Percentiles rank a stretch among this genome's conserved stretches.
Evolutionary conservation across 2,888 invertebrate species (phyloP).

Genomic region (Drosophila cognata): DNA sequence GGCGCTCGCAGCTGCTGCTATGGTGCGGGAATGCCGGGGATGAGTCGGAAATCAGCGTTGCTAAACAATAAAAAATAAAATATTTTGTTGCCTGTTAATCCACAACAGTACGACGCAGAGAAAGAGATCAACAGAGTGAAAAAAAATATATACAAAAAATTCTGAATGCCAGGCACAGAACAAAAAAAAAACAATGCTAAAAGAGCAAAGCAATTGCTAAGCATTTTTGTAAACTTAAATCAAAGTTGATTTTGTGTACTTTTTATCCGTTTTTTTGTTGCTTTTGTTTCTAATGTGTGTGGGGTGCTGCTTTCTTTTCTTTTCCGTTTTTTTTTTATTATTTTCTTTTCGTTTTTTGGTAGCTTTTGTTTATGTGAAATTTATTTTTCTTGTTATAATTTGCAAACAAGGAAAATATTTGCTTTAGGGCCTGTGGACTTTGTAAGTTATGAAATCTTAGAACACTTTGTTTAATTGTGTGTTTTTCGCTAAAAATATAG

Average conservation of each 20-base stretch:
- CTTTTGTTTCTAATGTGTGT: constrained; percentile 58
- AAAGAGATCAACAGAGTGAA: constrained; percentile 53
- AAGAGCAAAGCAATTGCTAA: constrained; percentile 77
- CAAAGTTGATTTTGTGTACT: constrained; percentile 76
- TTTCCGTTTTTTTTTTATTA: constrained; percentile 16
- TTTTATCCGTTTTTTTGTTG: constrained; percentile 36
- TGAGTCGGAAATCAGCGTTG: constrained; percentile 72
- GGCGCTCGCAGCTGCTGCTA: constrained; percentile 10
- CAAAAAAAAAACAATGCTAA: constrained; percentile 61
- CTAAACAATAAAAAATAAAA: constrained; percentile 76
- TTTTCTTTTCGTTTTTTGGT: constrained; percentile 16
- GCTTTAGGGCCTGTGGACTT: constrained; percentile 5
- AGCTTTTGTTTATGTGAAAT: constrained; percentile 59
- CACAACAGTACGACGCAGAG: constrained; percentile 52
- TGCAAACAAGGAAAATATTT: constrained; percentile 42
- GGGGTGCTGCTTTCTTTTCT: constrained; percentile 38
- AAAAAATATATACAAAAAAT: constrained; percentile 20
- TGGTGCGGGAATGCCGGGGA: background rate
- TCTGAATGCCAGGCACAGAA: constrained; percentile 38
- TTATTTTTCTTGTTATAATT: constrained; percentile 70
- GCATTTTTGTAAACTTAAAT: constrained; percentile 81
- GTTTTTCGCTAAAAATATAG: background rate
- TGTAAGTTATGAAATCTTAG: constrained; percentile 19
- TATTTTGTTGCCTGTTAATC: constrained; percentile 80
- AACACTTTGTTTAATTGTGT: constrained; percentile 45